phyloP scores from a whole-genome alignment of 1,140 invertebrate species.

The Drosophila elegans region DNA sequence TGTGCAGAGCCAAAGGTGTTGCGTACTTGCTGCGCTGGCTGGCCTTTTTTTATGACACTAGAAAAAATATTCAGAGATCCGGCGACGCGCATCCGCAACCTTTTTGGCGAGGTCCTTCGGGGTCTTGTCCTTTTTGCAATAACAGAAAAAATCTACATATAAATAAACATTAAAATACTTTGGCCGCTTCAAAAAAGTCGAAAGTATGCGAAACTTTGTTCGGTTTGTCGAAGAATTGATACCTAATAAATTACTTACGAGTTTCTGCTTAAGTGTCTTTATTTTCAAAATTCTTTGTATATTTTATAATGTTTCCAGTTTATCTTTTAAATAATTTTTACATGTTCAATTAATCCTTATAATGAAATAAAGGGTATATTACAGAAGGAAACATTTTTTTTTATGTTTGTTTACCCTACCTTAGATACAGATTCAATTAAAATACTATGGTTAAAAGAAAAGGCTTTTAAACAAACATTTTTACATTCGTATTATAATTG shows the following conservation, averaged over 20 bases:
- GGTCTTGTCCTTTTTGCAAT: constrained; percentile 52
- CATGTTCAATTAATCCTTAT: not conserved
- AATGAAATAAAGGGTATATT: not conserved
- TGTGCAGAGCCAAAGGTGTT: constrained; percentile 61
- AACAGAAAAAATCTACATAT: constrained; percentile 75
- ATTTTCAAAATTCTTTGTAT: too few relatives aligned
- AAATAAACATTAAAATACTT: constrained; percentile 81
- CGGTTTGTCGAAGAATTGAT: not conserved
- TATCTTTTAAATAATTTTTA: not conserved
- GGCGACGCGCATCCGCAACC: constrained; percentile 72
- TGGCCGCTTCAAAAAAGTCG: constrained; percentile 25
- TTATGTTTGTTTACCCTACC: not conserved
- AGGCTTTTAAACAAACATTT: not conserved
- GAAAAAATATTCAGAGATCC: constrained; percentile 59
- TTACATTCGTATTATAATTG: not conserved
- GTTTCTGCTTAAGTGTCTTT: too few relatives aligned
- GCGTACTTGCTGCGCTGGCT: constrained; percentile 30
- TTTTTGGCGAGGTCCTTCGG: constrained; percentile 51
- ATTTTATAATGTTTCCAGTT: too few relatives aligned
- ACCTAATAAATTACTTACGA: not conserved
- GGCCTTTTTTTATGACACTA: constrained; percentile 64
- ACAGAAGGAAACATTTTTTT: not conserved
- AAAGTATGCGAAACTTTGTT: not conserved
- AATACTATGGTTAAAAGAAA: constrained; percentile 6
- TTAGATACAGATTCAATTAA: constrained; percentile 7